A percentile compares a stretch with the other conserved stretches of the same genome.
These are phyloP conservation scores for Sussaba pulchella DNA, from an alignment of 2,888 invertebrate genomes.

Conservation along the genomic window DNA sequence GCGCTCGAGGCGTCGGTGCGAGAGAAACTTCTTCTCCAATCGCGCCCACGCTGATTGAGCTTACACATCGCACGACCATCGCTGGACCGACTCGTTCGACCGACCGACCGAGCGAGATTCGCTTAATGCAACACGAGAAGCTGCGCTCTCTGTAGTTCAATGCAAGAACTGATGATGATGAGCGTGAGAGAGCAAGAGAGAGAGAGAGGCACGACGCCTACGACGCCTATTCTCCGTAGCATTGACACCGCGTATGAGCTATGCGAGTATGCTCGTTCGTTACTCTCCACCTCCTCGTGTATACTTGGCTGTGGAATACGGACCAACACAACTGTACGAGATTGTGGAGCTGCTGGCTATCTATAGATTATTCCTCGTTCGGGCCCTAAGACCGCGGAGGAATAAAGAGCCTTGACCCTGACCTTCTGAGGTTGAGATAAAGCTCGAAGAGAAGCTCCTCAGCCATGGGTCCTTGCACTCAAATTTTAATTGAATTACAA, in stretches of 20 bases:
- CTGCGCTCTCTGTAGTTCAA: conserved; percentile 52
- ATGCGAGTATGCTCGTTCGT: conserved; percentile 46
- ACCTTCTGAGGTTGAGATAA: conserved; percentile 19
- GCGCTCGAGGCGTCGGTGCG: conserved; percentile 12
- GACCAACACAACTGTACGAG: conserved; percentile 11
- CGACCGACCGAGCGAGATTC: conserved; percentile 36
- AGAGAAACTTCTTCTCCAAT: conserved; percentile 45
- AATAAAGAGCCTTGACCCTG: conserved; percentile 48
- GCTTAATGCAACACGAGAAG: conserved; percentile 61
- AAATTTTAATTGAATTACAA: conserved; percentile 44
- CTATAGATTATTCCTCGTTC: conserved; percentile 14
- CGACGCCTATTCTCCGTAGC: conserved; percentile 54
- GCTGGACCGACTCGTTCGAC: conserved; percentile 58
- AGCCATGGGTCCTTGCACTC: conserved; percentile 27
- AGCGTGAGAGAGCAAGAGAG: conserved; percentile 43
- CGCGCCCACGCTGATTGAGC: conserved; percentile 79
- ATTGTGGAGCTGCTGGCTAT: background rate
- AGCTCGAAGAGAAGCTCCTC: background rate
- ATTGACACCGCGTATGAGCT: conserved; percentile 70
- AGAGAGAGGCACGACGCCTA: conserved; percentile 36
- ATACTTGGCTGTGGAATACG: background rate
- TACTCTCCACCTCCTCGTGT: conserved; percentile 24
- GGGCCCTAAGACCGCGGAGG: conserved; percentile 1
- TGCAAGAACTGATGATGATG: conserved; percentile 22
- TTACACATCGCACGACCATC: conserved; percentile 75